phyloP scores from a whole-genome alignment of 2,113 vertebrate species.

The Alces alces region DNA sequence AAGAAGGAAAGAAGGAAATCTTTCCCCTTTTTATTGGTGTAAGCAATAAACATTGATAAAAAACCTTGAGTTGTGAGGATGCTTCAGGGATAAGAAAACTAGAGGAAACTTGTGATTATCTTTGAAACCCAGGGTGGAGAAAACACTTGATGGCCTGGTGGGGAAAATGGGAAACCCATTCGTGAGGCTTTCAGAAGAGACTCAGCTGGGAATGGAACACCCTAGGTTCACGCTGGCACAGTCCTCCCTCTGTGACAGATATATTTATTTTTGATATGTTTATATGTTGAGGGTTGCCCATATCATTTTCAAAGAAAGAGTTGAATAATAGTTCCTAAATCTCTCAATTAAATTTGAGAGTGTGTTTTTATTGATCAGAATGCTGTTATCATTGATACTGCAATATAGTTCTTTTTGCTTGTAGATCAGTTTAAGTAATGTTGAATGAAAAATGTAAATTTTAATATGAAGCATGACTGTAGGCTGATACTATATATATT shows the following conservation, averaged over 20 bases:
- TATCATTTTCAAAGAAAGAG: slow-evolving; percentile 25
- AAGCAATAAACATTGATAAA: slow-evolving; percentile 25
- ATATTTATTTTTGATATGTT: neutral
- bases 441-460: slow-evolving; percentile 30
- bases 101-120: slow-evolving; percentile 11
- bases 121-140: slow-evolving; percentile 25
- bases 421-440: neutral
- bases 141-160: neutral
- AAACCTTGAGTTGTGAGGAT: neutral
- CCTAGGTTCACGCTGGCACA: neutral
- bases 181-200: neutral
- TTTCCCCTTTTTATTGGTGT: neutral
- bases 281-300: slow-evolving; percentile 8
- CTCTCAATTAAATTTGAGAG: neutral
- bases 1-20: neutral
- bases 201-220: neutral
- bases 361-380: slow-evolving; percentile 5
- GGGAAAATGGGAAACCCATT: neutral
- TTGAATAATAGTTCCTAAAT: neutral
- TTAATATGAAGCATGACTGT: neutral
- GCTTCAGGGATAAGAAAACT: slow-evolving; percentile 4
- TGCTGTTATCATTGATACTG: neutral
- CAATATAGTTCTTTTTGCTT: slow-evolving; percentile 14
- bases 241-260: neutral
- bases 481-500: neutral